These are phyloP conservation scores for Dione vanillae DNA, from an alignment of 2,888 invertebrate species.

Conservation along the genomic window DNA sequence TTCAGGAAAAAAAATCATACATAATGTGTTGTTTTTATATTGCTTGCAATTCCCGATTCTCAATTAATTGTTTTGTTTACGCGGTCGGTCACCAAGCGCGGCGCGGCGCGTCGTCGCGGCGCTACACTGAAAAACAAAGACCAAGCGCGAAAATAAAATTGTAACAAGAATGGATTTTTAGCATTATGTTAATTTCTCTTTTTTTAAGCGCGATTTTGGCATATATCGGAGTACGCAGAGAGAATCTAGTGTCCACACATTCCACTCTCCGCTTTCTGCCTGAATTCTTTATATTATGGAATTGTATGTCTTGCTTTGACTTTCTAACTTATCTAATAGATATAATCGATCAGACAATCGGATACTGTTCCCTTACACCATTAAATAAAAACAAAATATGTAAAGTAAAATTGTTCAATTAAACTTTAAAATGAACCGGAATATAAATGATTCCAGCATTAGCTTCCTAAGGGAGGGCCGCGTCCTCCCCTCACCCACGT, in stretches of 20 bases:
- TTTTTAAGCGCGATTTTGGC: too few relatives aligned
- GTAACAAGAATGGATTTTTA: not conserved
- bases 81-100: conserved; percentile 31
- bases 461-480: conserved; percentile 2
- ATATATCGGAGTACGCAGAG: too few relatives aligned
- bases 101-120: conserved; percentile 29
- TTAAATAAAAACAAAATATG: not conserved
- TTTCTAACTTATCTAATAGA: too few relatives aligned
- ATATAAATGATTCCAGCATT: conserved; percentile 7
- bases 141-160: not conserved
- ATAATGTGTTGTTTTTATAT: conserved; percentile 33
- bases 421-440: not conserved
- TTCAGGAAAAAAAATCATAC: not conserved
- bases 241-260: too few relatives aligned
- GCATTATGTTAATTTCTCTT: too few relatives aligned
- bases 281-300: too few relatives aligned
- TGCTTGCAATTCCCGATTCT: conserved; percentile 45
- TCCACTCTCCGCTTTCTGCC: too few relatives aligned
- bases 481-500: not conserved
- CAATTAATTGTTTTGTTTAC: conserved; percentile 57
- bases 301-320: too few relatives aligned
- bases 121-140: conserved; percentile 20
- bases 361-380: too few relatives aligned
- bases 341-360: too few relatives aligned
- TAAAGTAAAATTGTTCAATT: not conserved